A percentile compares a stretch with the other conserved stretches of the same genome.
Evolutionary conservation across 2,113 vertebrate genomes (phyloP).

Genomic region (Marmota monax): DNA sequence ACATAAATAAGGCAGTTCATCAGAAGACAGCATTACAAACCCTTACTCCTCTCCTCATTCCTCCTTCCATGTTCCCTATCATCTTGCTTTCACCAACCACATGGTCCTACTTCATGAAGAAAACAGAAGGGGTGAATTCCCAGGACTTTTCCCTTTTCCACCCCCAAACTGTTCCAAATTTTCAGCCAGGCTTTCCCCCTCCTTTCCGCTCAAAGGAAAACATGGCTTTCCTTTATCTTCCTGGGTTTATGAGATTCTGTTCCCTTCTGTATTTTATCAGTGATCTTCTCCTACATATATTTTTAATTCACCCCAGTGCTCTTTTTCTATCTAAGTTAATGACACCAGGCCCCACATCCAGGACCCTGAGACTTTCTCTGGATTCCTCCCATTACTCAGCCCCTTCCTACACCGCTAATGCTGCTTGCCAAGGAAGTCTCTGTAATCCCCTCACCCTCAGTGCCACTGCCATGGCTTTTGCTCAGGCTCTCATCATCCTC

Average conservation of each 20-base stretch:
- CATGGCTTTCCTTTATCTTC: not conserved
- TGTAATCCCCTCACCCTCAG: not conserved
- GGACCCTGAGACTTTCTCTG: not conserved
- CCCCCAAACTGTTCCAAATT: not conserved
- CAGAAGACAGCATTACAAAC: not conserved
- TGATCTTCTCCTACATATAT: not conserved
- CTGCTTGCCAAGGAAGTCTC: not conserved
- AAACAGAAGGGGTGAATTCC: not conserved
- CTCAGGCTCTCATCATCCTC: not conserved
- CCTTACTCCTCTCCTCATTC: not conserved
- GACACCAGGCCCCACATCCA: not conserved
- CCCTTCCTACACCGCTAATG: no score
- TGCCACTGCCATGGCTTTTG: not conserved
- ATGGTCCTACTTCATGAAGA: not conserved
- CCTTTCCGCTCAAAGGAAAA: constrained; percentile 1
- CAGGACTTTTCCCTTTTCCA: not conserved
- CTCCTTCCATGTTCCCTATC: not conserved
- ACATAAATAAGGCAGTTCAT: not conserved
- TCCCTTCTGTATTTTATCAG: not conserved
- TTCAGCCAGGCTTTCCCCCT: not conserved
- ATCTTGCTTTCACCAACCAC: not conserved
- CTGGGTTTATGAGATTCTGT: not conserved
- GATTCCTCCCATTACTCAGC: not conserved
- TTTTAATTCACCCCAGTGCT: not conserved
- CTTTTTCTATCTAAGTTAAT: not conserved